Conservation (phyloP, 2,888 invertebrate species). For the Mamestra brassicae region DNA sequence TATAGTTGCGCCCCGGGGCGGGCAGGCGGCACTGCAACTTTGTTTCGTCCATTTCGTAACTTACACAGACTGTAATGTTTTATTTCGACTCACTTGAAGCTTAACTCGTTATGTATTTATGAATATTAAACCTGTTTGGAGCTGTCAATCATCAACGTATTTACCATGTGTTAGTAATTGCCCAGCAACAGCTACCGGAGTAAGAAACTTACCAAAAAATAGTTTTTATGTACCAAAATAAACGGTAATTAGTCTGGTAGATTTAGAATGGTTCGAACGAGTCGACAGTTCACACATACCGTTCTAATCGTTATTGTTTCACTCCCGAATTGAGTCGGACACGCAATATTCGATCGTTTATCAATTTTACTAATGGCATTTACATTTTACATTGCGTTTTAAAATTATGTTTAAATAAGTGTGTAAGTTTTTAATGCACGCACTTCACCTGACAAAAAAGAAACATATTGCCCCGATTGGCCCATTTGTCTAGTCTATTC, state of each 20-base stretch:
- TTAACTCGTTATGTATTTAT: background rate
- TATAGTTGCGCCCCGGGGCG: constrained; percentile 40
- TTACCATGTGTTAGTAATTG: constrained; percentile 17
- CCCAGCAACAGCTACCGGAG: constrained; percentile 33
- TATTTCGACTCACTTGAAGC: constrained; percentile 3
- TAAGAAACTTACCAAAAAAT: constrained; percentile 35
- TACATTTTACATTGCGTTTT: constrained; percentile 41
- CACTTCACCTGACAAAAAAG: constrained; percentile 13
- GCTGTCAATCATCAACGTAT: constrained; percentile 15
- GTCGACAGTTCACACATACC: constrained; percentile 61
- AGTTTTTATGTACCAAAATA: constrained; percentile 50
- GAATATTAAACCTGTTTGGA: constrained; percentile 18
- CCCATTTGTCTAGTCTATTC: background rate
- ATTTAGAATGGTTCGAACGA: constrained; percentile 34
- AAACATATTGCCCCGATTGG: background rate
- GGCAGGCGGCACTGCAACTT: constrained; percentile 24
- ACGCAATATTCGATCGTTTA: constrained; percentile 53
- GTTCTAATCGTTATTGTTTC: constrained; percentile 48
- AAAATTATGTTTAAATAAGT: constrained; percentile 1
- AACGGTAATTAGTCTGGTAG: constrained; percentile 48
- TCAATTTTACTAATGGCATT: constrained; percentile 49
- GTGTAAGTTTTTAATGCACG: constrained; percentile 23
- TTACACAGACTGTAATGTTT: constrained; percentile 16
- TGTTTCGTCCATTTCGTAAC: constrained; percentile 22
- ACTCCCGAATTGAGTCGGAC: constrained; percentile 44